Conservation (phyloP, 2,888 invertebrate species). For the Polydrusus tereticollis region DNA sequence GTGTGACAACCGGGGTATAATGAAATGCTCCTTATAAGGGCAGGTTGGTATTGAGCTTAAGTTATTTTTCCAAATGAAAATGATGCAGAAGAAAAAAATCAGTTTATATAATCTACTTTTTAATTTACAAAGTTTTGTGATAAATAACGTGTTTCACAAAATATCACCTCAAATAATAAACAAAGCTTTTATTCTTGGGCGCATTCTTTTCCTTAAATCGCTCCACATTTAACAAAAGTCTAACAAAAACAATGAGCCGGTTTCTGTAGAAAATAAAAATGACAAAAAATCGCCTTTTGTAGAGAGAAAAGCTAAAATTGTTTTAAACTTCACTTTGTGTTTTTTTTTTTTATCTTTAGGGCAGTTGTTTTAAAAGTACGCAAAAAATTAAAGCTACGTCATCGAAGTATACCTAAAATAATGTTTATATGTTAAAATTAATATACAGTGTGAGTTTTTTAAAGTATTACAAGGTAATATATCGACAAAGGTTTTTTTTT, state of each 20-base stretch:
- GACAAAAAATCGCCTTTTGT: not conserved
- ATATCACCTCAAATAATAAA: not conserved
- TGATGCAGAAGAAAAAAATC: not conserved
- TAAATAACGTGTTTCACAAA: not conserved
- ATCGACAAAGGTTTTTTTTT: too few relatives aligned
- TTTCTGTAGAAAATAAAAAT: not conserved
- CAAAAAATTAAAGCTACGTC: not conserved
- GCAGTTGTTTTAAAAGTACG: not conserved
- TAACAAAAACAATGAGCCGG: not conserved
- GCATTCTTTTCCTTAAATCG: not conserved
- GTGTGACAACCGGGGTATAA: too few relatives aligned
- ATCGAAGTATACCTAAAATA: not conserved
- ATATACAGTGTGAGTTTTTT: too few relatives aligned
- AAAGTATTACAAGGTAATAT: too few relatives aligned
- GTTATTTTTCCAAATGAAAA: too few relatives aligned
- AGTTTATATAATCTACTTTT: not conserved
- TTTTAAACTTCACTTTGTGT: constrained; percentile 1
- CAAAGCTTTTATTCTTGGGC: not conserved
- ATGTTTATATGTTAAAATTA: not conserved
- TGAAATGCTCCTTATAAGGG: too few relatives aligned
- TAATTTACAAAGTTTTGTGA: not conserved
- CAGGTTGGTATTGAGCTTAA: too few relatives aligned
- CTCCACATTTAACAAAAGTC: not conserved
- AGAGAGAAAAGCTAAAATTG: not conserved
- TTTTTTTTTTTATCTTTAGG: not conserved